phyloP scores from a whole-genome alignment of 2,113 vertebrate genomes.

The Oncorhynchus masou region DNA sequence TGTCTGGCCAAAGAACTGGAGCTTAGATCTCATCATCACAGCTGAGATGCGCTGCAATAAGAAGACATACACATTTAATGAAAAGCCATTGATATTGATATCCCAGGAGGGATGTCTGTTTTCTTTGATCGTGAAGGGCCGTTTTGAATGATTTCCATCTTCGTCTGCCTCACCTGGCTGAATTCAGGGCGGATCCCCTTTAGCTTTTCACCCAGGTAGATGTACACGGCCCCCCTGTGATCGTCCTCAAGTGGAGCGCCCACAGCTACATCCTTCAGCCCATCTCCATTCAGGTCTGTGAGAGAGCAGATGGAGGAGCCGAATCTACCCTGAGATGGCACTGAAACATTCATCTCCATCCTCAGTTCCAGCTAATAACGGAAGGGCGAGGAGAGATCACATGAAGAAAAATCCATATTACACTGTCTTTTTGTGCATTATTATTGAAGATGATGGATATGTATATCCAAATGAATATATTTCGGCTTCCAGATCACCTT shows the following conservation, averaged over 20 bases:
- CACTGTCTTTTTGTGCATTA: no score
- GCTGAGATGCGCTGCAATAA: conserved; percentile 72
- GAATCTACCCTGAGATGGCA: conserved; percentile 73
- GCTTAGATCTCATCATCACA: conserved; percentile 17
- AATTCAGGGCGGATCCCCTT: conserved; percentile 50
- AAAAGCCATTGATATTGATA: no score
- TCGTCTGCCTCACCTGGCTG: conserved; percentile 67
- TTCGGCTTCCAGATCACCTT: background rate
- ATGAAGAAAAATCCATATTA: background rate
- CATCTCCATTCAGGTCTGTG: conserved; percentile 80
- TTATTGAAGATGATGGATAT: background rate
- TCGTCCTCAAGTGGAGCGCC: conserved; percentile 82
- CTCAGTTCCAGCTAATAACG: conserved; percentile 55
- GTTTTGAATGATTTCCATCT: background rate
- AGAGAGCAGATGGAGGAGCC: conserved; percentile 73
- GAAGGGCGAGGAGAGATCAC: background rate
- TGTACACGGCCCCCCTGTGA: conserved; percentile 76
- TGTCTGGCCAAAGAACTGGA: conserved; percentile 32
- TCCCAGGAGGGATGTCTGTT: no score
- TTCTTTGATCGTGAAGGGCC: no score
- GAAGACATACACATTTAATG: background rate
- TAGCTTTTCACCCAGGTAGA: conserved; percentile 71
- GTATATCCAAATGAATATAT: background rate
- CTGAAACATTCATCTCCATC: conserved; percentile 31
- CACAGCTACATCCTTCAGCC: conserved; percentile 75